Base-by-base conservation (phyloP, 2,888 invertebrate species). In the Spialia ferax region DNA sequence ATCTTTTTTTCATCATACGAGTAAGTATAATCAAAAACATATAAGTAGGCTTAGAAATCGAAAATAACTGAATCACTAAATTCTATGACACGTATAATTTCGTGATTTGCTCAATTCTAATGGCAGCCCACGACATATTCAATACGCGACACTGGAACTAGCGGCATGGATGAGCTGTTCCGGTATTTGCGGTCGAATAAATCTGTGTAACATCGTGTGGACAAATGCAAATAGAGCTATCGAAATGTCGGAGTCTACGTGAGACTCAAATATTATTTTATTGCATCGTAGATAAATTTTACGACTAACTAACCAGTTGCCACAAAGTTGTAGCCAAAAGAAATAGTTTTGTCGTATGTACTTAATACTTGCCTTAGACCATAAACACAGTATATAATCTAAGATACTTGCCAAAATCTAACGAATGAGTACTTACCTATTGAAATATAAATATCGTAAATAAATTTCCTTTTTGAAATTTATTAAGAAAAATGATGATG, bases 131-230 rank as follows among this genome's bases (percentile, higher is more conserved):
- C 48, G 23, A 22, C 23, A 7, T 23, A 22, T 50, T 50, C 23
- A 23, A 50, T 50, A 45, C 18, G 50, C 64, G 50, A 38, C 57
- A 23, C 48, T 57, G 45, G 57, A 50, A 57, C 48, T 23, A 65
- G 15, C 48, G 32, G 35, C 50, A 65, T 50, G 64, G 57, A 57
- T 65, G 57, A 65, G 35, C 63, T 64, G 56, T 50, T 65, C 26
- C 64, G 57, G 64, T 57, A 38, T 64, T 57, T 64, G 64, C 56
- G 64, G 64, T 64, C 35, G 50, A 64, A 65, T 59, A 59, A 59
- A 57, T 65, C 57, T 65, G 15, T 57, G 57, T 65, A 59, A 65
- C 64, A 65, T 20, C 32, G 22, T 64, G 56, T 59, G n/a, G 38
- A 59, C 50, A 59, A 18, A 65, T 52, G 52, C 52, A 23, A 23